Evolutionary conservation across 1,140 invertebrate species (phyloP).

Genomic region (Zophobas morio): DNA sequence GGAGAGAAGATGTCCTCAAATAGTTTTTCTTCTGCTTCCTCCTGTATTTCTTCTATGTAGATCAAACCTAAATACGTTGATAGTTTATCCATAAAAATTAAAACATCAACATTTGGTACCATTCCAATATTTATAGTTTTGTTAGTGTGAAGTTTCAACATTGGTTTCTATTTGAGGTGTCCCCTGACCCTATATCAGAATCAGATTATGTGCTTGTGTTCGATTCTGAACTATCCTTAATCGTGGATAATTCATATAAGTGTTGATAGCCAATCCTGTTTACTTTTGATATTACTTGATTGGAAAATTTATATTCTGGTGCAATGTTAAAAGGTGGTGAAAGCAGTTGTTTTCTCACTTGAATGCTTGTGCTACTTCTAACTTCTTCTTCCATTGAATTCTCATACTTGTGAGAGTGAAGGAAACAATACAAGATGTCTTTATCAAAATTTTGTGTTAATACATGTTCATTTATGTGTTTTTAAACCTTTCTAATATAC

Average conservation of each 20-base stretch:
- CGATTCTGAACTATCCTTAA: constrained; percentile 28
- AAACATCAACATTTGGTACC: constrained; percentile 18
- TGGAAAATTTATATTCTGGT: constrained; percentile 14
- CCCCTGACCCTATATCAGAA: constrained; percentile 20
- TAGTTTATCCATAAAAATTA: constrained; percentile 30
- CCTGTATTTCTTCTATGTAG: constrained; percentile 17
- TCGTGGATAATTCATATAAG: constrained; percentile 18
- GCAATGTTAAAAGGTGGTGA: constrained; percentile 12
- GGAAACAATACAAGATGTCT: constrained; percentile 24
- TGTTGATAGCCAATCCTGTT: constrained; percentile 9
- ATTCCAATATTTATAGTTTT: constrained; percentile 17
- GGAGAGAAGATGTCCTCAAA: constrained; percentile 12
- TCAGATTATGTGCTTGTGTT: constrained; percentile 8
- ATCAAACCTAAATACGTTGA: constrained; percentile 29
- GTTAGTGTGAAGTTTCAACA: constrained; percentile 20
- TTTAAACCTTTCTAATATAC: constrained; percentile 24
- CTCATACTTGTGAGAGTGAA: constrained; percentile 15
- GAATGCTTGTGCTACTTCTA: constrained; percentile 20
- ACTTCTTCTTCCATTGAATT: constrained; percentile 27
- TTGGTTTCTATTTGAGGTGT: constrained; percentile 18
- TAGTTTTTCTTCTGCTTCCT: constrained; percentile 22
- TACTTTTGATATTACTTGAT: constrained; percentile 26
- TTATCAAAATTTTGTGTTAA: constrained; percentile 28
- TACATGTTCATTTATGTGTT: constrained; percentile 14
- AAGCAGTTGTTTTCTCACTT: constrained; percentile 13